A percentile compares a stretch with the other conserved stretches of the same genome.
Conservation (phyloP, 2,797 vertebrate genomes). For the Lindbergichthys nudifrons region DNA sequence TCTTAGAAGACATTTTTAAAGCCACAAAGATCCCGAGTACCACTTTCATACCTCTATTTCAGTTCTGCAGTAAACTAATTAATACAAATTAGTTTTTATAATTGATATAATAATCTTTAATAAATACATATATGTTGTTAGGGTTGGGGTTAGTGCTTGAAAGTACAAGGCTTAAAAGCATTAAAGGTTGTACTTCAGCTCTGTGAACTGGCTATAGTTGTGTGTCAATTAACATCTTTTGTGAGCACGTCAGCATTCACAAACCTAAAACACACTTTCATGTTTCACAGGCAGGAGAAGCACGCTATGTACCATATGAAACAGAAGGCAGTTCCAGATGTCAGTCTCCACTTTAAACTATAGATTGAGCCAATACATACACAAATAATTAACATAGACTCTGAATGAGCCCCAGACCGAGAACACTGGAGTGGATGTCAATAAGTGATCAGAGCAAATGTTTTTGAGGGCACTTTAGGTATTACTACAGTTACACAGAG, state of each 20-base stretch:
- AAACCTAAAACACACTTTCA: constrained; percentile 23
- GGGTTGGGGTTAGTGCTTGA: neutral
- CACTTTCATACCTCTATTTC: neutral
- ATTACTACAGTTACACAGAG: constrained; percentile 35
- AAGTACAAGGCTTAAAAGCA: neutral
- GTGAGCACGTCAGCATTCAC: constrained; percentile 25
- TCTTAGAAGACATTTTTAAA: too few relatives aligned
- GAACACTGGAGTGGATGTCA: constrained; percentile 22
- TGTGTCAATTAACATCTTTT: constrained; percentile 15
- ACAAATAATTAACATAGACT: constrained; percentile 8
- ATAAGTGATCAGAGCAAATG: constrained; percentile 42
- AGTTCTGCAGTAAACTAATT: neutral
- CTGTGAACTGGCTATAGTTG: constrained; percentile 2
- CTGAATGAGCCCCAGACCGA: constrained; percentile 12
- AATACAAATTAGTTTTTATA: too few relatives aligned
- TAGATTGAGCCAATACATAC: constrained; percentile 24
- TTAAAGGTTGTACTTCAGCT: constrained; percentile 6
- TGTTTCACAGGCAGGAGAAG: constrained; percentile 33
- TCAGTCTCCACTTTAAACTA: constrained; percentile 38
- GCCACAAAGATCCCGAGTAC: neutral
- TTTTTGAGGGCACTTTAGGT: constrained; percentile 29
- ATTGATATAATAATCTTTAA: neutral
- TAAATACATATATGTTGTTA: neutral
- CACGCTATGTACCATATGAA: constrained; percentile 44
- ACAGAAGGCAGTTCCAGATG: constrained; percentile 54